phyloP scores from a whole-genome alignment of 1,140 invertebrate species.

The Zaprionus vittiger region DNA sequence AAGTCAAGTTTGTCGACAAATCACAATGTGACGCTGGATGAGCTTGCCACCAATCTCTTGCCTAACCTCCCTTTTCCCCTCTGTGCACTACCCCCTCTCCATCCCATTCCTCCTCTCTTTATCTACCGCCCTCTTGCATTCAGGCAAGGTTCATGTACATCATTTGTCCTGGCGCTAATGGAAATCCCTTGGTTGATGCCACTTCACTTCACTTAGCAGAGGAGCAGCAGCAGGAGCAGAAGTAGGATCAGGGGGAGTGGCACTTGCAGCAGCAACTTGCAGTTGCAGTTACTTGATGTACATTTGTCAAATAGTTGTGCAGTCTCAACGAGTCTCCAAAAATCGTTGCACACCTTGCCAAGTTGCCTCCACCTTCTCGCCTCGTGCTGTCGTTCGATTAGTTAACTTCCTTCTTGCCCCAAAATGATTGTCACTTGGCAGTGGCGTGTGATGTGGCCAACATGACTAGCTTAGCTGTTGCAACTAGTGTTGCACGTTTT shows the following conservation, averaged over 20 bases:
- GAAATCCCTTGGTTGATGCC: constrained; percentile 46
- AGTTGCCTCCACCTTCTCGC: background rate
- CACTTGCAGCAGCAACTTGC: constrained; percentile 2
- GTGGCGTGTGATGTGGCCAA: constrained; percentile 53
- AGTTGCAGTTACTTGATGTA: constrained; percentile 33
- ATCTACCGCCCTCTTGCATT: constrained; percentile 41
- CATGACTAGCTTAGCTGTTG: constrained; percentile 1
- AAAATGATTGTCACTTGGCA: constrained; percentile 51
- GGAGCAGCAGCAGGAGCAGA: too few species aligned
- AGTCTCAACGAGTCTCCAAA: constrained; percentile 20
- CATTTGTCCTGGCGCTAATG: constrained; percentile 72
- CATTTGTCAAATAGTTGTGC: constrained; percentile 61
- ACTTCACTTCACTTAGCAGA: constrained; percentile 28
- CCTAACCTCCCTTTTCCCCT: background rate
- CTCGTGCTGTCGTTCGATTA: constrained; percentile 70
- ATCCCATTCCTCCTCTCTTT: background rate
- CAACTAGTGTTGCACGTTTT: constrained; percentile 61
- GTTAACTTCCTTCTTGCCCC: constrained; percentile 54
- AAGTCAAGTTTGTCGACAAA: constrained; percentile 61
- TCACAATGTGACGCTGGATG: constrained; percentile 40
- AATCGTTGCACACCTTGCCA: constrained; percentile 39
- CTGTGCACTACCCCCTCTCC: background rate
- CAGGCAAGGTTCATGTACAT: constrained; percentile 65
- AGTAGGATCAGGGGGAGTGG: too few species aligned
- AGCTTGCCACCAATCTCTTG: background rate